Evolutionary conservation across 2,113 vertebrate species (phyloP), one percentile per base, ranked within the genome.

Genomic region (Barnardius zonarius): DNA sequence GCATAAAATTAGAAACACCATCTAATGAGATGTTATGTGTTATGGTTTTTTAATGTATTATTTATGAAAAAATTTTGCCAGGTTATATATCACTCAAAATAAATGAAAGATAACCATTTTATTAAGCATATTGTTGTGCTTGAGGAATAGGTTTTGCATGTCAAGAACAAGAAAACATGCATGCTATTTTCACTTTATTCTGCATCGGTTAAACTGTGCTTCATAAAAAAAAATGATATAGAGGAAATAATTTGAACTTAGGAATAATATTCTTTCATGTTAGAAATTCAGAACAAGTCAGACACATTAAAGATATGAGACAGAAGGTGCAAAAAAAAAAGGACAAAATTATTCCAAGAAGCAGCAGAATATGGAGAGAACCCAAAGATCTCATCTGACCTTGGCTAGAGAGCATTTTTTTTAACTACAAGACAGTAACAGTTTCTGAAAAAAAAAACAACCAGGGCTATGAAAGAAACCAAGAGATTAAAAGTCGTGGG

Each of bases 31-130:
- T 80, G 52, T 61, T 95, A 88, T 93, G 66, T 93, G 76, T 81
- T 95, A 79, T 55, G 89, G 93, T 86, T 91, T 87, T 96, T 94
- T 87, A 93, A 96, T 91, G 37, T 69, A 85, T 96, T 95, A 94
- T 89, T 87, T 96, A 91, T 86, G 23, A 54, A 87, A 92, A 93
- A 93, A 59, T 80, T 96, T 79, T 79, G 79, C 66, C 18, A 83
- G 49, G 46, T 89, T 95, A 93, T 84, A 57, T 86, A 93, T 89
- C 91, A 91, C 23, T 96, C 86, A 94, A 86, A 94, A 84, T 75
- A 92, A 92, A 80, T 87, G 49, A 96, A 92, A 94, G 74, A 87
- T 80, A 93, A 85, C 83, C 28, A 54, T 83, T 96, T 94, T 93
- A 92, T 92, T 86, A 95, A 84, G 66, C 52, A 66, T 90, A 62